Conservation (phyloP, 2,888 invertebrate genomes). For the Nomada fucata region DNA sequence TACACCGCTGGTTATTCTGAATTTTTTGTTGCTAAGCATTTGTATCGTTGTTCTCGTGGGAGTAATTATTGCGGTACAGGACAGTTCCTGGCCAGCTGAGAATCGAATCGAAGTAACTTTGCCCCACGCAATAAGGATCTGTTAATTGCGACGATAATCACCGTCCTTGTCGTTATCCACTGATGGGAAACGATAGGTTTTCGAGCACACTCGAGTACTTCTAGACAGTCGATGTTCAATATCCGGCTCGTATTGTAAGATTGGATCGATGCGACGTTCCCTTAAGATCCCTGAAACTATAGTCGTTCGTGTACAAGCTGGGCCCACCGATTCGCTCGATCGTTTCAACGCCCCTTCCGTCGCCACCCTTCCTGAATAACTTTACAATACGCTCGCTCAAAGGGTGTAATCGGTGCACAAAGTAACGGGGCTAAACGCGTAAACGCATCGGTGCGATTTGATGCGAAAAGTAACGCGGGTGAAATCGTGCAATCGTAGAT, state of each 20-base stretch:
- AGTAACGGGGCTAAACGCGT: not conserved
- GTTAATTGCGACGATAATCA: slow-evolving; percentile 61
- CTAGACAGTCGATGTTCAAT: slow-evolving; percentile 39
- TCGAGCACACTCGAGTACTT: slow-evolving; percentile 36
- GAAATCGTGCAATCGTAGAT: not conserved
- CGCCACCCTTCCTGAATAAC: not conserved
- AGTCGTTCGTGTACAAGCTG: slow-evolving; percentile 44
- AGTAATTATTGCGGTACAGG: slow-evolving; percentile 14
- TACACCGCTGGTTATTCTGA: not conserved
- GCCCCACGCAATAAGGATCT: slow-evolving; percentile 58
- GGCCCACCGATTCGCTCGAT: not conserved
- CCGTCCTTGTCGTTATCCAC: slow-evolving; percentile 58
- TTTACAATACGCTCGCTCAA: too few species aligned
- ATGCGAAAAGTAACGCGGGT: not conserved
- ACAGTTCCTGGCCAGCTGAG: slow-evolving; percentile 5
- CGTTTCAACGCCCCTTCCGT: not conserved
- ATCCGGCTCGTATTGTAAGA: slow-evolving; percentile 44
- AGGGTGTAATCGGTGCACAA: too few species aligned
- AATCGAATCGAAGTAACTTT: slow-evolving; percentile 52
- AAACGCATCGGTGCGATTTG: not conserved
- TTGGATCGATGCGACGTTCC: not conserved
- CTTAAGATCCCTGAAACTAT: slow-evolving; percentile 50
- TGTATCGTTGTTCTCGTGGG: not conserved
- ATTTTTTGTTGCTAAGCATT: not conserved
- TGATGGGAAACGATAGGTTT: slow-evolving; percentile 25